These are phyloP conservation scores for Phalacrocorax aristotelis DNA, from an alignment of 2,113 vertebrate genomes.

Conservation along the genomic window DNA sequence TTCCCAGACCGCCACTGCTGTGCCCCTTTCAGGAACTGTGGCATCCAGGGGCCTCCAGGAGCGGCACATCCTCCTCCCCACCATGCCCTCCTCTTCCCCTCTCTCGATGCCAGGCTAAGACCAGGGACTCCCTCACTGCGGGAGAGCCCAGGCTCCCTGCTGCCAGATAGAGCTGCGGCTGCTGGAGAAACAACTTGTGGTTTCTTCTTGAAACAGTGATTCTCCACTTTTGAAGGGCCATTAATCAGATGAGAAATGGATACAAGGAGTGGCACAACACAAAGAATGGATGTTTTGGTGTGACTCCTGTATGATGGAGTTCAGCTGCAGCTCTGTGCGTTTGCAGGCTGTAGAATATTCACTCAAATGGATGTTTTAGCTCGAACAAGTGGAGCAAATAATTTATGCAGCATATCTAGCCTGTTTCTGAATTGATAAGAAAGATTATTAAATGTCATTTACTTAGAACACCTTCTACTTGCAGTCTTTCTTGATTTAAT, in stretches of 20 bases:
- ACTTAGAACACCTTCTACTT: not conserved
- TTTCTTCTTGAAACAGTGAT: not conserved
- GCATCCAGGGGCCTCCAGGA: not conserved
- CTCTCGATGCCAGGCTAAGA: not conserved
- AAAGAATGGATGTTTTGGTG: not conserved
- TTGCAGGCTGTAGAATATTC: not conserved
- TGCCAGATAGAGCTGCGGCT: not conserved
- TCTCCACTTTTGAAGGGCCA: not conserved
- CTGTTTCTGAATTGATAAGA: not conserved
- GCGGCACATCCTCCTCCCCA: not conserved
- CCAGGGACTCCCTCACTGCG: not conserved
- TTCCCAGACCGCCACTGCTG: not conserved
- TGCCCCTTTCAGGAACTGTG: not conserved
- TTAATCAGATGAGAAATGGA: not conserved
- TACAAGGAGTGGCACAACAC: not conserved
- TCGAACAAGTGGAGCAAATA: not conserved
- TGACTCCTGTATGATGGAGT: not conserved
- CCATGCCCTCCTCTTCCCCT: too few species aligned
- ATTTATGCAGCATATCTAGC: not conserved
- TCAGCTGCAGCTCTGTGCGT: not conserved
- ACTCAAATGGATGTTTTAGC: not conserved
- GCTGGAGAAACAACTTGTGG: not conserved
- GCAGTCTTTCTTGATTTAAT: not conserved
- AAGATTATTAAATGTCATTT: not conserved
- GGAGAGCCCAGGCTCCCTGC: not conserved